A percentile compares a stretch with the other conserved stretches of the same genome.
Evolutionary conservation across 2,888 invertebrate genomes (phyloP).

Genomic region (Neoitamus cyanurus): DNA sequence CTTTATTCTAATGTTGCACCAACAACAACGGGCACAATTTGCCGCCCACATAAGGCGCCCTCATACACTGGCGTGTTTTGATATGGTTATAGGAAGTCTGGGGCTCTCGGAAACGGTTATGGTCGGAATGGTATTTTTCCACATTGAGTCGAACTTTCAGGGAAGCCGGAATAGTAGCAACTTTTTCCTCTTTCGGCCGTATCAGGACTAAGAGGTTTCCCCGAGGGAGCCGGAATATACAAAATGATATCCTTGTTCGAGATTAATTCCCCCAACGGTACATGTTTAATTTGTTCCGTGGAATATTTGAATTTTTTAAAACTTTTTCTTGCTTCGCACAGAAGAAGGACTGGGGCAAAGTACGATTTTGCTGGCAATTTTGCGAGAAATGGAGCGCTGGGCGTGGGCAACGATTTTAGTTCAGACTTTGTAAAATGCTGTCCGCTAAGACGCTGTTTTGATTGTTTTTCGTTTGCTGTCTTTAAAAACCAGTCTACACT

Average conservation of each 20-base stretch:
- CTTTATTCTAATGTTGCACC: slow-evolving; percentile 42
- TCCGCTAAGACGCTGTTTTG: background rate
- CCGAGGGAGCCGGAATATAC: slow-evolving; percentile 32
- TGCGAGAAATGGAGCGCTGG: background rate
- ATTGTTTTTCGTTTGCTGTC: background rate
- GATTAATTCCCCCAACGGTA: slow-evolving; percentile 44
- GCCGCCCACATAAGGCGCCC: background rate
- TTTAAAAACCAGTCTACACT: no score
- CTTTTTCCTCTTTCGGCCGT: slow-evolving; percentile 14
- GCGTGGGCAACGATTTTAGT: background rate
- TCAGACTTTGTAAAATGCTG: background rate
- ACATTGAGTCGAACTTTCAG: slow-evolving; percentile 21
- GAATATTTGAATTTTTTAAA: slow-evolving; percentile 46
- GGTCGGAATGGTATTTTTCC: slow-evolving; percentile 37
- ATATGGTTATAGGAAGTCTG: slow-evolving; percentile 41
- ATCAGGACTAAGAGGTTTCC: slow-evolving; percentile 41
- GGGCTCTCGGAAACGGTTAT: slow-evolving; percentile 20
- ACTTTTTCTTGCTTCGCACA: background rate
- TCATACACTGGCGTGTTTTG: background rate
- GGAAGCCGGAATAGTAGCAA: slow-evolving; percentile 18
- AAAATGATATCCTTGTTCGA: slow-evolving; percentile 45
- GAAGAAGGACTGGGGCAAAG: background rate
- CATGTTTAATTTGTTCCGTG: slow-evolving; percentile 44
- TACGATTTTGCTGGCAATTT: background rate
- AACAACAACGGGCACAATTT: slow-evolving; percentile 29